These are phyloP conservation scores for Anser cygnoides DNA, from an alignment of 2,113 vertebrate species.

Conservation along the genomic window DNA sequence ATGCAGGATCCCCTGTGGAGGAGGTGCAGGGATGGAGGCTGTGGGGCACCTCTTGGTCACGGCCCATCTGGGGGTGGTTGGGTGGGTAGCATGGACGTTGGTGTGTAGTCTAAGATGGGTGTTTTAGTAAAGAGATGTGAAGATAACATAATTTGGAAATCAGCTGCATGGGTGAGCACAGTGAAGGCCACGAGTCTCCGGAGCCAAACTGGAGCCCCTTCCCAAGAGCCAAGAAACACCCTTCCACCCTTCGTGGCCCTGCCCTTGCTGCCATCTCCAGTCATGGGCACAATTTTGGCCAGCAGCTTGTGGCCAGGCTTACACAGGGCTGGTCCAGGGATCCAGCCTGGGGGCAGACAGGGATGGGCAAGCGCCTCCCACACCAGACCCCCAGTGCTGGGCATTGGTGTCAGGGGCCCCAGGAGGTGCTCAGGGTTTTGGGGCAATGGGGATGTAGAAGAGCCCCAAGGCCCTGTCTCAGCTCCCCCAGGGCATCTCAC, in stretches of 20 bases:
- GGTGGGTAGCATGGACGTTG: fast-evolving
- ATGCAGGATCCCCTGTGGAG: too few species aligned
- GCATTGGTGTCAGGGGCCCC: fast-evolving
- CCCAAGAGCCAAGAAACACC: neutral
- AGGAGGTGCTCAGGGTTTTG: neutral
- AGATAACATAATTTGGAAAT: neutral
- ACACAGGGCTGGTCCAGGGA: neutral
- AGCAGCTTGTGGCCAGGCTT: neutral
- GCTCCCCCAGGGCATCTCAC: neutral
- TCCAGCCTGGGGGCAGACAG: neutral
- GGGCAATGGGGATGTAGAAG: neutral
- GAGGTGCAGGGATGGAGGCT: neutral
- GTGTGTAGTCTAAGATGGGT: neutral
- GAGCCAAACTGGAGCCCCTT: neutral
- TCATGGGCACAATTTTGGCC: neutral
- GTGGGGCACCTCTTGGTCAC: neutral
- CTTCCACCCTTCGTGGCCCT: neutral
- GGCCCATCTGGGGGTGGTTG: fast-evolving
- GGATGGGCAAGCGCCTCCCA: neutral
- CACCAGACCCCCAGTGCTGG: neutral
- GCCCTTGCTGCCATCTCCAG: neutral
- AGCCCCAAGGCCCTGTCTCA: neutral
- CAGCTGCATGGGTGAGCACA: neutral
- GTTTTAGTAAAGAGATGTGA: neutral
- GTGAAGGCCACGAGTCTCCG: neutral